phyloP scores from a whole-genome alignment of 2,797 vertebrate species.

The Gallinago solitaria region DNA sequence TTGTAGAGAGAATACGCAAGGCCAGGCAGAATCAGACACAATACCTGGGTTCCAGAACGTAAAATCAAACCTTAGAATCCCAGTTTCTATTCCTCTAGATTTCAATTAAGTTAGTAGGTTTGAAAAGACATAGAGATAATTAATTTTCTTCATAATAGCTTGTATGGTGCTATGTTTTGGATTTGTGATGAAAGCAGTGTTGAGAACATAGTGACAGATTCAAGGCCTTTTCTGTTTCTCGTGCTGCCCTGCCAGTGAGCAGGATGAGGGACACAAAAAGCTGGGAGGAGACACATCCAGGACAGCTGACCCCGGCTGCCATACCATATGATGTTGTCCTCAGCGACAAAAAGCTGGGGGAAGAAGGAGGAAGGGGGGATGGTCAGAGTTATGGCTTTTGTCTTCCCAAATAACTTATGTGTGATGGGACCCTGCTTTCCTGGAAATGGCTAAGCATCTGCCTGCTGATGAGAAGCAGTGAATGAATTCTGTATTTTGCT shows the following conservation, averaged over 20 bases:
- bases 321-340: neutral
- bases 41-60: neutral
- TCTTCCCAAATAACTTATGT: neutral
- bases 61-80: neutral
- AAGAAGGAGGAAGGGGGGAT: neutral
- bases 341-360: neutral
- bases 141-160: neutral
- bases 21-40: neutral
- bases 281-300: neutral
- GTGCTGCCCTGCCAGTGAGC: accelerated
- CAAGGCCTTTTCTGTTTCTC: neutral
- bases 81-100: neutral
- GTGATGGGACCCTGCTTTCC: neutral
- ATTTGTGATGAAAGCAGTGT: neutral
- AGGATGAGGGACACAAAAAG: neutral
- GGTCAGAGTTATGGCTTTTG: accelerated
- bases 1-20: neutral
- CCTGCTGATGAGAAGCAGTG: neutral
- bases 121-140: neutral
- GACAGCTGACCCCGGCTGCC: neutral
- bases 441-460: neutral
- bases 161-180: accelerated
- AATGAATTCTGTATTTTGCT: neutral
- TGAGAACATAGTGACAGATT: neutral
- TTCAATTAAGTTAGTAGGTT: neutral